Conservation (phyloP, 2,797 vertebrate genomes). For the Cossypha caffra region DNA sequence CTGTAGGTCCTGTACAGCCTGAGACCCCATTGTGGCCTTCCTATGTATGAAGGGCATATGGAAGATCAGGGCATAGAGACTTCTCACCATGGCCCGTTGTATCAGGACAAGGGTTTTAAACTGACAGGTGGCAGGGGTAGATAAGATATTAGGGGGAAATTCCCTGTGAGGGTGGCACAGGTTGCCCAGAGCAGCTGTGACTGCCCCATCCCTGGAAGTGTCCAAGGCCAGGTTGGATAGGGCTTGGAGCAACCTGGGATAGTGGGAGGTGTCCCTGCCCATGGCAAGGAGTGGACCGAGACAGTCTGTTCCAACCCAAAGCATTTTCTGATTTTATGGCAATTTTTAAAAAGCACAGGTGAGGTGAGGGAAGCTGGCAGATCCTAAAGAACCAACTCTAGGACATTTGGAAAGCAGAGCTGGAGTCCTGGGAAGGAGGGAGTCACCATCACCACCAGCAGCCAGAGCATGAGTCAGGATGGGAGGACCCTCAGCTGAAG, state of each 20-base stretch:
- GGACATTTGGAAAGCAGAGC: not conserved
- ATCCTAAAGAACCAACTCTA: not conserved
- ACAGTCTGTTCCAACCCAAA: not conserved
- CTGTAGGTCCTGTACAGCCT: not conserved
- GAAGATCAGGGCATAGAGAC: not conserved
- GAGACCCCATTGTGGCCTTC: not conserved
- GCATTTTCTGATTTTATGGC: not conserved
- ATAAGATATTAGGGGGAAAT: not conserved
- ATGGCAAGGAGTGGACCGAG: rapidly evolving
- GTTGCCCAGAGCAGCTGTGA: not conserved
- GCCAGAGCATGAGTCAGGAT: not conserved
- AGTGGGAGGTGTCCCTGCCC: not conserved
- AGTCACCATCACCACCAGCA: not conserved
- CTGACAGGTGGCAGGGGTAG: not conserved
- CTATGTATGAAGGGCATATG: rapidly evolving
- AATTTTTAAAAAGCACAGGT: not conserved
- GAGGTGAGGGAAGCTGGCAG: not conserved
- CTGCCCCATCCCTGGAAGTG: not conserved
- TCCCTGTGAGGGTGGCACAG: not conserved
- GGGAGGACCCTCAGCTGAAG: not conserved
- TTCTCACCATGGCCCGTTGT: not conserved
- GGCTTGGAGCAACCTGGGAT: rapidly evolving
- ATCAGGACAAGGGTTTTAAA: not conserved
- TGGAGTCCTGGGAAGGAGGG: not conserved
- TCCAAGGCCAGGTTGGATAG: rapidly evolving